Evolutionary conservation across 2,113 vertebrate genomes (phyloP), one percentile per base, ranked within the genome.

Genomic region (Hepsetus odoe): DNA sequence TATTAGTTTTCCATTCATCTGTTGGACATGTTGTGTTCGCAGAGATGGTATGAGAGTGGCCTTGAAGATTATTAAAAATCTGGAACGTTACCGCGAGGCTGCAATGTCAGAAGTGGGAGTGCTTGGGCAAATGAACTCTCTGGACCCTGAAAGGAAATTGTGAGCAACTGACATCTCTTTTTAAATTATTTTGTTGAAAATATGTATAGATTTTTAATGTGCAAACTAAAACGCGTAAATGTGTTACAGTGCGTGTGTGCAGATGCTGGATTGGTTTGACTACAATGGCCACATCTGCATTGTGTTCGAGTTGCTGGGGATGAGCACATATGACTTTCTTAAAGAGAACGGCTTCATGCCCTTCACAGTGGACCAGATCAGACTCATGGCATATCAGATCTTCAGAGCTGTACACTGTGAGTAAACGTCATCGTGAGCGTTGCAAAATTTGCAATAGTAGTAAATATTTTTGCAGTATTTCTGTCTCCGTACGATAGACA

Each of bases 251-350:
- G 94, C 95, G 38, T 98, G 96, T 18, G 96, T 98, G 72, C 92
- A 95, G 84, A 98, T 99, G 95, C 85, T 97, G 73, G 95, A 97
- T 81, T 97, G 94, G 95, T 99, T 99, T 89, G 93, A 97, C 86
- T 91, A 97, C 70, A 88, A 94, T 22, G 95, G 96, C 66, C 97
- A 99, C 59, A 86, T 96, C 87, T 98, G 97, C 89, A 98, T 99
- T 83, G 96, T 97, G 70, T 95, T 98, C 75, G 96, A 99, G 87
- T 92, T 96, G 10, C 93, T 99, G 72, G 96, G 97, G 65, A 91
- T 96, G 75, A 99, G 96, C 90, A 98, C 94, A 51, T 99, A 95
- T 0, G 96, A 99, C 77, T 96, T 98, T 59, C 94, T 98, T 73
- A 95, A 90, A 40, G 94, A 95, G 88, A 98, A 97, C 80, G 86